Evolutionary conservation across 2,797 vertebrate genomes (phyloP).

Genomic region (Orestias chungarensis): DNA sequence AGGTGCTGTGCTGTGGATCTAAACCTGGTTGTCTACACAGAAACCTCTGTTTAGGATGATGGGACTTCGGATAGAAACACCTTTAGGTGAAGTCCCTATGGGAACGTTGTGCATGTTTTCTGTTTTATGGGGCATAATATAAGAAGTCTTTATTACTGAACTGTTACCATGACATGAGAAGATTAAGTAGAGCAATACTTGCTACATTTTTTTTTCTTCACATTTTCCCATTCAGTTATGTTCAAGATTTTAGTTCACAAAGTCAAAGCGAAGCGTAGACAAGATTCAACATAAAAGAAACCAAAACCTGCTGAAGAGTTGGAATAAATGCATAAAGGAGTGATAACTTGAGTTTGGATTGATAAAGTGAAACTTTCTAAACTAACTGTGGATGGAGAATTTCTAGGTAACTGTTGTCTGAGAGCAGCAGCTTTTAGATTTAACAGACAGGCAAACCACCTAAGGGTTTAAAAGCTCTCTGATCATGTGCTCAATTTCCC

Average conservation of each 20-base stretch:
- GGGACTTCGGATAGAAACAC: constrained; percentile 58
- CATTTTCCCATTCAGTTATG: background rate
- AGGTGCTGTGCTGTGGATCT: constrained; percentile 24
- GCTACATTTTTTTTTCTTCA: too few species aligned
- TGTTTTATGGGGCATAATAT: background rate
- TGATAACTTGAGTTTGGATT: background rate
- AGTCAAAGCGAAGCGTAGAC: background rate
- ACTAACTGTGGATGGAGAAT: background rate
- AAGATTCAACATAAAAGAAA: background rate
- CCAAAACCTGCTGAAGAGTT: background rate
- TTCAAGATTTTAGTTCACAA: background rate
- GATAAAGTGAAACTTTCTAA: background rate
- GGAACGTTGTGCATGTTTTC: background rate
- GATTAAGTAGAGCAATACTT: too few species aligned
- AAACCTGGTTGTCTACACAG: constrained; percentile 34
- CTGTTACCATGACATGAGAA: too few species aligned
- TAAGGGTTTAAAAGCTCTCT: background rate
- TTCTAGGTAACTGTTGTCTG: background rate
- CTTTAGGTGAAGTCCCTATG: constrained; percentile 57
- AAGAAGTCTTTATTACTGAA: background rate
- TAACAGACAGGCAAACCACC: background rate
- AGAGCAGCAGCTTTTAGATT: background rate
- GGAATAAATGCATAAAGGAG: background rate
- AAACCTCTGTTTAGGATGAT: constrained; percentile 65
- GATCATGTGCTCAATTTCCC: background rate